Evolutionary conservation across 2,113 vertebrate genomes (phyloP).

Genomic region (Microtus pennsylvanicus): DNA sequence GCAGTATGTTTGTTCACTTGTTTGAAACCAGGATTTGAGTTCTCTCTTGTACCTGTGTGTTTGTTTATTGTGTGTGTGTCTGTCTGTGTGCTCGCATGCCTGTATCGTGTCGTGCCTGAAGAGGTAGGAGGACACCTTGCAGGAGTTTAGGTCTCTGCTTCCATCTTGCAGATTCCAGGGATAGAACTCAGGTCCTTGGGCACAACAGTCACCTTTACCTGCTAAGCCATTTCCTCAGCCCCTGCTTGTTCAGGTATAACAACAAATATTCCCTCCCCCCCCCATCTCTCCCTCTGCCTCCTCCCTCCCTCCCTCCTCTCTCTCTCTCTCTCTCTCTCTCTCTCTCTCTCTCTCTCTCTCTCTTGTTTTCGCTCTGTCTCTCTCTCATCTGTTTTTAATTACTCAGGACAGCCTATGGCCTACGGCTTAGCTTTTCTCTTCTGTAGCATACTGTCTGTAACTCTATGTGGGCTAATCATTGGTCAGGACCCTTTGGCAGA

Average conservation of each 20-base stretch:
- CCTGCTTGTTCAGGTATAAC: background rate
- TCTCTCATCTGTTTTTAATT: background rate
- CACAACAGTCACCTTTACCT: background rate
- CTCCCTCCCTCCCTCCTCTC: no score
- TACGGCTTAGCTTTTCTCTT: constrained; percentile 33
- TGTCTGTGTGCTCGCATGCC: background rate
- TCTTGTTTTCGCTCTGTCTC: no score
- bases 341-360: background rate
- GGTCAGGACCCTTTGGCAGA: constrained; percentile 16
- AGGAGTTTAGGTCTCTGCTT: background rate
- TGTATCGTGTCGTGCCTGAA: background rate
- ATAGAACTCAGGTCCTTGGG: background rate
- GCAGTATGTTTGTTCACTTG: background rate
- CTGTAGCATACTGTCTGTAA: background rate
- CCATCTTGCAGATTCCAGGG: no score
- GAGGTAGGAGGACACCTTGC: background rate
- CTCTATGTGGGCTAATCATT: constrained; percentile 27
- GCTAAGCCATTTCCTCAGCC: background rate
- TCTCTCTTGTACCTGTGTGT: background rate
- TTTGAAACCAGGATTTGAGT: background rate
- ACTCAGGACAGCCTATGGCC: background rate
- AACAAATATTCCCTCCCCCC: background rate
- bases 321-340: fast-evolving
- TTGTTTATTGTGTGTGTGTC: background rate
- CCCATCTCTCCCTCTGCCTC: fast-evolving